Evolutionary conservation across 2,888 invertebrate species (phyloP), one percentile per base, ranked within the genome.

Genomic region (Cephus nigrinus): DNA sequence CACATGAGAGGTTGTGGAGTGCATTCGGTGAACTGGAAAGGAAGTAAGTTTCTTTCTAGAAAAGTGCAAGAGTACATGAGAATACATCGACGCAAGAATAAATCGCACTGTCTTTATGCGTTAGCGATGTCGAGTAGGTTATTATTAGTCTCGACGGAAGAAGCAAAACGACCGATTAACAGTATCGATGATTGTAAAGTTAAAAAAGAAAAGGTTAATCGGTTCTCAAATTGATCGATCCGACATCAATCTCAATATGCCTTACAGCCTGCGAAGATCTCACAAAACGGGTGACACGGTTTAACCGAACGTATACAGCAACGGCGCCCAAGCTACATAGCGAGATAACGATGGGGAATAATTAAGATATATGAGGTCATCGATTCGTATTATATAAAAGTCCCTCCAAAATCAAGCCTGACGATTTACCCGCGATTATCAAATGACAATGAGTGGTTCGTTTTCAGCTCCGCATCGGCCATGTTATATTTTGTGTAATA

Each of bases 401-500:
- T 55, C 55, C 55, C 71, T 33, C 71, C 71, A 31, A 33, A 71
- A 33, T 32, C 31, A 33, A 71, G 32, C 71, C 71, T 9, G 32
- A 71, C 71, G 12, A 31, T 31, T 71, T 23, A 71, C 32, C 71
- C 71, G 32, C 71, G 71, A 71, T 33, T 31, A 71, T 33, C 11
- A 12, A 55, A 23, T 55, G 55, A 55, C 55, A 55, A 33, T 71
- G 31, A 74, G 75, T 80, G 81, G 80, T 79, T 82, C 76, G 74
- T 80, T 81, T 85, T 85, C 83, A 83, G 83, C 82, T 84, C 81
- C 82, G 80, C 85, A 84, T 86, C 80, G 84, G 85, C 84, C 85
- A 84, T 86, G 87, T 87, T 87, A 83, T 55, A 86, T 86, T 88
- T 87, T 83, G 75, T 81, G 81, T 82, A 79, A 76, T 81, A 81